phyloP scores from a whole-genome alignment of 1,140 invertebrate species.

The Drosophila watanabei region DNA sequence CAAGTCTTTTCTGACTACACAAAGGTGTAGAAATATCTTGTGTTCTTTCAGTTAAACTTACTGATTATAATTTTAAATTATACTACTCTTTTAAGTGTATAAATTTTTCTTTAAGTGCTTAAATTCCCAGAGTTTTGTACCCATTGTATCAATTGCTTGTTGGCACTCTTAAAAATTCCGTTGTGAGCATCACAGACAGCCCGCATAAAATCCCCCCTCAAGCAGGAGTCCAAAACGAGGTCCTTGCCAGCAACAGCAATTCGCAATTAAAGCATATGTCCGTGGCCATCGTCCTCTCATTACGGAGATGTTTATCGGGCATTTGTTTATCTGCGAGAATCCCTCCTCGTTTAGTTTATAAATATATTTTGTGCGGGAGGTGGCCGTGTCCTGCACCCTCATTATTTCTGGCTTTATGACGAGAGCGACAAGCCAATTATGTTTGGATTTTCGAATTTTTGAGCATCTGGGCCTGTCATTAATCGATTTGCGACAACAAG shows the following conservation, averaged over 20 bases:
- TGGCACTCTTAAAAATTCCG: conserved; percentile 47
- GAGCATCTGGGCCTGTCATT: conserved; percentile 35
- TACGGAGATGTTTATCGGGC: conserved; percentile 74
- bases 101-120: background rate
- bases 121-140: conserved; percentile 20
- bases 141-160: conserved; percentile 62
- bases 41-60: background rate
- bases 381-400: conserved; percentile 55
- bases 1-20: background rate
- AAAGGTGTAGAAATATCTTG: too few species aligned
- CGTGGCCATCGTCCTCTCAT: conserved; percentile 47
- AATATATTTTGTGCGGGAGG: conserved; percentile 47
- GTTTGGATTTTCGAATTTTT: conserved; percentile 62
- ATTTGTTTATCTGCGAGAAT: conserved; percentile 67
- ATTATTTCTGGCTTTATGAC: conserved; percentile 79
- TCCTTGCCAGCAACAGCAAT: conserved; percentile 71
- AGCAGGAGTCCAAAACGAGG: conserved; percentile 10
- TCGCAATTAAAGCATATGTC: conserved; percentile 80
- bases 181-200: background rate
- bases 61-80: background rate
- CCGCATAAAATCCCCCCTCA: conserved; percentile 33
- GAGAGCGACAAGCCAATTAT: conserved; percentile 75
- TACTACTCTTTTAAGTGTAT: background rate
- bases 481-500: conserved; percentile 56
- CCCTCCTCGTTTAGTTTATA: conserved; percentile 21